Evolutionary conservation across 2,797 vertebrate species (phyloP), one percentile per base, ranked within the genome.

Genomic region (Tauraco hartlaubi): DNA sequence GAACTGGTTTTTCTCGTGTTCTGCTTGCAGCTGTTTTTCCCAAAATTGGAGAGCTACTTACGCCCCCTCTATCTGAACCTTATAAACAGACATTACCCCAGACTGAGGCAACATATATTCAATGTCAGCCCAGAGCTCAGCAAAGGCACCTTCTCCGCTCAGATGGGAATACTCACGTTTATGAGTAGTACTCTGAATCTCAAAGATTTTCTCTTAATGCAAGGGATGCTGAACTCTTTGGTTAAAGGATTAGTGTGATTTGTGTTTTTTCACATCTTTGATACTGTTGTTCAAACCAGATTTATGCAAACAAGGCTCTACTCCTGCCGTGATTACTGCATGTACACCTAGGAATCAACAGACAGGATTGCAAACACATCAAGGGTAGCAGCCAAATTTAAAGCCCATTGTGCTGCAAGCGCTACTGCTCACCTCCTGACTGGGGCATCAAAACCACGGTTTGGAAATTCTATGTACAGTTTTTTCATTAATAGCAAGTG

Each of bases 11-110:
- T 84, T 43, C 75, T 84, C 76, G 31, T 90, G 78, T 81, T 85
- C 84, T 91, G 4, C 9, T 95, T 96, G 92, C 92, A 91, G 88
- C 48, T 95, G 88, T 88, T 96, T 81, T 79, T 91, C 77, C 33
- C 41, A 43, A 59, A 94, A 86, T 16, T 78, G 85, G 91, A 92
- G 22, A 81, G 28, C 51, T 94, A 82, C 75, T 94, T 91, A 90
- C 22, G 71, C 18, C 49, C 51, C 20, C 15, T 81, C 49, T 59
- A 48, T 91, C 55, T 90, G 82, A 97, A 59, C 46, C 37, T 52
- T 90, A 43, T 71, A 92, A 97, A 82, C 67, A 74, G 85, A 64
- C 37, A 21, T 78, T 69, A 51, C 11, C 44, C 41, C 2, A 3
- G 22, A 84, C 59, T 85, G 39, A 86, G 59, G 63, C 54, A 80